Percentiles rank a stretch among this genome's conserved stretches.
Conservation (phyloP, 23 tunicate species). For the Trididemnum nubilum region DNA sequence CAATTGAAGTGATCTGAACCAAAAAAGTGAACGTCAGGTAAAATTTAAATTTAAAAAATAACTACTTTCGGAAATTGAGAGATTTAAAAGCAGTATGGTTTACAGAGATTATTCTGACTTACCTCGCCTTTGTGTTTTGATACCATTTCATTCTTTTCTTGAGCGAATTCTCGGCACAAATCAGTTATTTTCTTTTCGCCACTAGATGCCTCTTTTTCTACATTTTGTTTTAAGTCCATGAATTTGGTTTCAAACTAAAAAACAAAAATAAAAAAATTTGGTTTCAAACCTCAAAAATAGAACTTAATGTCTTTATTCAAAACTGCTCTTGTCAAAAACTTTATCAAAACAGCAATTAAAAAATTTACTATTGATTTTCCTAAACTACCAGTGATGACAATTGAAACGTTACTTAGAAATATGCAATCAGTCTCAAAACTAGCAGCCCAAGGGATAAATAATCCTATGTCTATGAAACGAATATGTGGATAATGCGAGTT, state of each 20-base stretch:
- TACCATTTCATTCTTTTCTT: conserved; percentile 61
- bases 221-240: conserved; percentile 35
- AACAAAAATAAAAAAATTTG: neutral
- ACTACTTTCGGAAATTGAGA: neutral
- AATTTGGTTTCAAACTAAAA: conserved; percentile 53
- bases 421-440: too few relatives aligned
- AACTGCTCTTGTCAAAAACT: neutral
- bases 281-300: too few relatives aligned
- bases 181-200: conserved; percentile 49
- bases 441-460: too few relatives aligned
- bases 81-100: neutral
- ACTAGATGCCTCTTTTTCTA: conserved; percentile 32
- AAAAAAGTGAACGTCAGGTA: neutral
- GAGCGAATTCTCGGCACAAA: conserved; percentile 82
- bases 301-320: neutral
- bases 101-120: too few relatives aligned
- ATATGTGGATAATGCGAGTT: too few relatives aligned
- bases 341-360: too few relatives aligned
- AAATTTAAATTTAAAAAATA: too few relatives aligned
- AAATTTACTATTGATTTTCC: too few relatives aligned
- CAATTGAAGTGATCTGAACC: conserved; percentile 40
- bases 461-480: too few relatives aligned
- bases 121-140: conserved; percentile 46
- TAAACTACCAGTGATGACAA: too few relatives aligned
- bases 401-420: too few relatives aligned